phyloP scores from a whole-genome alignment of 1,140 invertebrate genomes.

The Heliconius melpomene region DNA sequence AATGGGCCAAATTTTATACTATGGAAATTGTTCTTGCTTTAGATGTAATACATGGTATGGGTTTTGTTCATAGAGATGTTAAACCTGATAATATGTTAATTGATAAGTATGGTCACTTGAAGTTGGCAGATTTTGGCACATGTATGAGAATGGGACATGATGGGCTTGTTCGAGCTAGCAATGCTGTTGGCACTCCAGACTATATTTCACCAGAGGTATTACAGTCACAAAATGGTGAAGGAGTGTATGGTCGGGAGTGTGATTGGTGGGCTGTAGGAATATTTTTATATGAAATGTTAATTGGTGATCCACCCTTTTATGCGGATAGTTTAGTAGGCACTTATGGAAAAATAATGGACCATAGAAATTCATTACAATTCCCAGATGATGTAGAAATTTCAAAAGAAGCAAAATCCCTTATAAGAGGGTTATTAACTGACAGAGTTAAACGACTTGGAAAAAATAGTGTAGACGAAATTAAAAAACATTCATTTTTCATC shows the following conservation, averaged over 20 bases:
- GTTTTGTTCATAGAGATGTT: conserved; percentile 99
- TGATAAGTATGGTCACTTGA: conserved; percentile 96
- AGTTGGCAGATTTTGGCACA: conserved; percentile 99
- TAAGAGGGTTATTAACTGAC: conserved; percentile 96
- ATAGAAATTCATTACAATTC: conserved; percentile 97
- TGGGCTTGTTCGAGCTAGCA: conserved; percentile 97
- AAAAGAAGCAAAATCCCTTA: conserved; percentile 94
- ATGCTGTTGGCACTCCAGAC: conserved; percentile 99
- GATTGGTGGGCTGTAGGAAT: conserved; percentile 99
- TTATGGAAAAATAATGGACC: conserved; percentile 99
- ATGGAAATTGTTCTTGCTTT: conserved; percentile 99
- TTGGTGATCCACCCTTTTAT: conserved; percentile 99
- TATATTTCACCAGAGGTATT: conserved; percentile 99
- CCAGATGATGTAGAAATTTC: conserved; percentile 97
- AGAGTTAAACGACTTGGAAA: conserved; percentile 94
- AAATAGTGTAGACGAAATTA: conserved; percentile 97
- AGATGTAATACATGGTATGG: conserved; percentile 99
- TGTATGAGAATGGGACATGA: conserved; percentile 99
- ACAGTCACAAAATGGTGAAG: conserved; percentile 98
- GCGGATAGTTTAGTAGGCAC: conserved; percentile 98
- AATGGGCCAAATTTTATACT: conserved; percentile 99
- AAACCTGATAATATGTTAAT: conserved; percentile 99
- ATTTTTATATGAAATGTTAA: conserved; percentile 99
- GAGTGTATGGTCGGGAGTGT: conserved; percentile 96
- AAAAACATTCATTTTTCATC: conserved; percentile 95